Base-by-base conservation (phyloP, 2,797 vertebrate genomes). In the Hippopotamyrus pictus region DNA sequence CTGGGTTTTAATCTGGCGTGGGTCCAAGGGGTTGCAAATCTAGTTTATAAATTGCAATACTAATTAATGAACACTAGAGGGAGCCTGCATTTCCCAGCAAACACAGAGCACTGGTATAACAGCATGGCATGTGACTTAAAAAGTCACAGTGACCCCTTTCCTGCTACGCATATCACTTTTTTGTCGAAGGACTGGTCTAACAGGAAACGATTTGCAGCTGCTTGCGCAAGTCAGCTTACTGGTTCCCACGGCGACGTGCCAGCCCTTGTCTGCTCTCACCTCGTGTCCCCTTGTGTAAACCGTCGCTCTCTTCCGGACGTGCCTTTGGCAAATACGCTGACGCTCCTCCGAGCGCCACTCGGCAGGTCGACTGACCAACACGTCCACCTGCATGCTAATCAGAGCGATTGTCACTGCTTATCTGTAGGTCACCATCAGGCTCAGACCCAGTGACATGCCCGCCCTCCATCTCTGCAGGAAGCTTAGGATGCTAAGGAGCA, bases 281-380 rank as follows among this genome's bases (percentile, higher is more conserved):
- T 44, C 73, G 5, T 3, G 37, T 79, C 46, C 54, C 14, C 50
- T 54, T 84, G 46, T 9, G 69, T 87, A 82, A 89, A 79, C 89
- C 44, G 57, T 53, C 4, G 1, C 59, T 84, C 48, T 51, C 57
- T 90, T 90, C 86, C 44, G 59, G 87, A 51, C n/a, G 54, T 84
- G 57, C 86, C 73, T n/a, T 79, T 41, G 37, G 73, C 37, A 79
- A 85, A 48, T 11, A 50, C 11, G 19, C 25, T 25, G 17, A 46
- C 11, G 83, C 9, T 48, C 79, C 44, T 50, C 5, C 22, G 5
- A 69, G 62, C 62, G 3, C 62, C 25, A 5, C 62, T 29, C 33
- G 3, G 29, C 65, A 14, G 65, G 65, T 17, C 11, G 1, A 2
- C 65, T 37, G 29, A 5, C 29, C 65, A 0, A 14, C 25, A 17